A percentile compares a stretch with the other conserved stretches of the same genome.
These are phyloP conservation scores for Herpailurus yagouaroundi DNA, from an alignment of 2,113 vertebrate genomes.

Conservation along the genomic window DNA sequence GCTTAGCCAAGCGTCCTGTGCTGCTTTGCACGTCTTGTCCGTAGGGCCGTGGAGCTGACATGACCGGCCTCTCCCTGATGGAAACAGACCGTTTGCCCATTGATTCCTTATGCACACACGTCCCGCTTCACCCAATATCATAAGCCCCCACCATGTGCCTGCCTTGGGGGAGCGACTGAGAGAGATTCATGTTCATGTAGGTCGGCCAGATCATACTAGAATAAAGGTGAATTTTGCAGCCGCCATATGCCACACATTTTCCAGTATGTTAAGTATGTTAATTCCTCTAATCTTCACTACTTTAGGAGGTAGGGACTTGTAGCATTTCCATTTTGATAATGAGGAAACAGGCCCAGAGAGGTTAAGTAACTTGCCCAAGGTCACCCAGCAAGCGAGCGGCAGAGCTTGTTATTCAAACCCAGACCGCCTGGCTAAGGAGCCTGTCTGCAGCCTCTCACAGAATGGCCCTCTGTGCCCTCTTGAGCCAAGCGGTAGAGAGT, in stretches of 20 bases:
- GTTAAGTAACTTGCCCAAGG: not conserved
- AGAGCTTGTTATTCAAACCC: not conserved
- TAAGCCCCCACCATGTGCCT: not conserved
- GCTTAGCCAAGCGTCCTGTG: fast-evolving
- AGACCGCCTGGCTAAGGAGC: not conserved
- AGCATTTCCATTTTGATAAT: not conserved
- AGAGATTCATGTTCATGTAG: fast-evolving
- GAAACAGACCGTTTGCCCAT: fast-evolving
- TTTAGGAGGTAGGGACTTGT: not conserved
- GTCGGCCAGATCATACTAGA: fast-evolving
- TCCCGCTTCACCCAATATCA: not conserved
- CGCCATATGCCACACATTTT: not conserved
- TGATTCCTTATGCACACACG: not conserved
- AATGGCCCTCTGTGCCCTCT: not conserved
- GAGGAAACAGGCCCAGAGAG: not conserved
- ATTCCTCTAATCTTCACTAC: not conserved
- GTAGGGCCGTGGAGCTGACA: not conserved
- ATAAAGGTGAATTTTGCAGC: too few relatives aligned
- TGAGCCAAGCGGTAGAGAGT: not conserved
- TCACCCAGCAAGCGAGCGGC: not conserved
- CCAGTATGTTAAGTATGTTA: not conserved
- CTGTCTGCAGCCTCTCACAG: not conserved
- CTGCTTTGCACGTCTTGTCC: fast-evolving
- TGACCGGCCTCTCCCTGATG: not conserved
- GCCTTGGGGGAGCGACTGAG: not conserved